These are phyloP conservation scores for Fragum sueziense DNA, from an alignment of 2,888 invertebrate genomes.

Conservation along the genomic window DNA sequence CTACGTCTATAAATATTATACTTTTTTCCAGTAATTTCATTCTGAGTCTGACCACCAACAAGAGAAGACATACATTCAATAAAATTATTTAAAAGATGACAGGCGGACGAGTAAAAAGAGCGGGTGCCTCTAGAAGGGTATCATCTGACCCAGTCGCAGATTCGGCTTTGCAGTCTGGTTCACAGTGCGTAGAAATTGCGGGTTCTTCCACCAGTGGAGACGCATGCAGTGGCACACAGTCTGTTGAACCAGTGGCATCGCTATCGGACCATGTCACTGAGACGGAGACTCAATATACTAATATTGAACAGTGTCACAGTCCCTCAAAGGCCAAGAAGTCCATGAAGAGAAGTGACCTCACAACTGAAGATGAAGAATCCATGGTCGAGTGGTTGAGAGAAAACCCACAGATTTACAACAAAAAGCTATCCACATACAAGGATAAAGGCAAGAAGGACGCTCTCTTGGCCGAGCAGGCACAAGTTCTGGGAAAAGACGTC, in stretches of 20 bases:
- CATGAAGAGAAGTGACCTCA: constrained; percentile 19
- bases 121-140: constrained; percentile 9
- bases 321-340: constrained; percentile 14
- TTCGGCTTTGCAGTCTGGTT: constrained; percentile 15
- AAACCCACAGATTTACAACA: constrained; percentile 27
- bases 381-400: constrained; percentile 37
- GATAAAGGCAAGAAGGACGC: constrained; percentile 31
- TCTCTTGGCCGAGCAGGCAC: constrained; percentile 29
- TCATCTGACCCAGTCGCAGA: constrained; percentile 5
- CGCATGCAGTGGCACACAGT: constrained; percentile 2
- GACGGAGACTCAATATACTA: constrained; percentile 10
- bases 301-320: constrained; percentile 12
- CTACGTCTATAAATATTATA: no score
- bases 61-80: constrained; percentile 13
- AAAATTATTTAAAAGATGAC: constrained; percentile 11
- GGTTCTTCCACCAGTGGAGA: constrained; percentile 1
- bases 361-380: constrained; percentile 28
- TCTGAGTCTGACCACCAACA: constrained; percentile 8
- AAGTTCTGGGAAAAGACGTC: constrained; percentile 27
- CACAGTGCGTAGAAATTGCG: constrained; percentile 16
- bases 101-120: constrained; percentile 9
- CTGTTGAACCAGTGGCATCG: constrained; percentile 19
- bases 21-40: constrained; percentile 16
- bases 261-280: constrained; percentile 14
- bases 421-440: constrained; percentile 32